phyloP scores from a whole-genome alignment of 2,888 invertebrate species.

The Spodoptera exigua region DNA sequence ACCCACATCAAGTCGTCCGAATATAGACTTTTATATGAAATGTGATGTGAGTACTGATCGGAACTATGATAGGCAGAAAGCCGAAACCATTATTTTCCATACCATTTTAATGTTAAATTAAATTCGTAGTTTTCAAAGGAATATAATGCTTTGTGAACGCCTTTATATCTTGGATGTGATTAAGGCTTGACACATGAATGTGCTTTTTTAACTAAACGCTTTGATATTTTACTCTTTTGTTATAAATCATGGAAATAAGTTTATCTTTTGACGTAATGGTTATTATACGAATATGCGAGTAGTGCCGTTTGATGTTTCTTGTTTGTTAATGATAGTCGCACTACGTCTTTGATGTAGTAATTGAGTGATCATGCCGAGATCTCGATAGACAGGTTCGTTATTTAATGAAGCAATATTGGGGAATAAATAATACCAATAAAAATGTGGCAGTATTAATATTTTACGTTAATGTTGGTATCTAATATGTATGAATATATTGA shows the following conservation, averaged over 20 bases:
- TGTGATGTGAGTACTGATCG: too few species aligned
- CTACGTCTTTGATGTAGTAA: too few species aligned
- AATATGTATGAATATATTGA: too few species aligned
- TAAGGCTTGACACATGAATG: conserved; percentile 35
- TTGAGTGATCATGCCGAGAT: too few species aligned
- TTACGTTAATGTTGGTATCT: too few species aligned
- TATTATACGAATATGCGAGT: background rate
- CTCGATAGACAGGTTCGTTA: too few species aligned
- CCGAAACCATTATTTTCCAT: conserved; percentile 7
- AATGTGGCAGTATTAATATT: too few species aligned
- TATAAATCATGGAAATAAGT: conserved; percentile 6
- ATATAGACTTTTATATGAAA: background rate
- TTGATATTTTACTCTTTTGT: conserved; percentile 33
- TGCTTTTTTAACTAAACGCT: conserved; percentile 12
- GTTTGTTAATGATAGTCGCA: background rate
- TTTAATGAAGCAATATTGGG: too few species aligned
- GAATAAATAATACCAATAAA: too few species aligned
- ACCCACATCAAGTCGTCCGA: background rate
- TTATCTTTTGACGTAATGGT: conserved; percentile 23
- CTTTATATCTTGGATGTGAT: conserved; percentile 23
- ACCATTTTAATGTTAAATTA: conserved; percentile 28
- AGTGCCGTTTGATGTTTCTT: conserved; percentile 1
- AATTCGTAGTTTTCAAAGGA: conserved; percentile 29
- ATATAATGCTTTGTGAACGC: conserved; percentile 3
- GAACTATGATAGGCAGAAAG: conserved; percentile 2